Evolutionary conservation across 2,113 vertebrate species (phyloP), one percentile per base, ranked within the genome.

Genomic region (Oryzias woworae): DNA sequence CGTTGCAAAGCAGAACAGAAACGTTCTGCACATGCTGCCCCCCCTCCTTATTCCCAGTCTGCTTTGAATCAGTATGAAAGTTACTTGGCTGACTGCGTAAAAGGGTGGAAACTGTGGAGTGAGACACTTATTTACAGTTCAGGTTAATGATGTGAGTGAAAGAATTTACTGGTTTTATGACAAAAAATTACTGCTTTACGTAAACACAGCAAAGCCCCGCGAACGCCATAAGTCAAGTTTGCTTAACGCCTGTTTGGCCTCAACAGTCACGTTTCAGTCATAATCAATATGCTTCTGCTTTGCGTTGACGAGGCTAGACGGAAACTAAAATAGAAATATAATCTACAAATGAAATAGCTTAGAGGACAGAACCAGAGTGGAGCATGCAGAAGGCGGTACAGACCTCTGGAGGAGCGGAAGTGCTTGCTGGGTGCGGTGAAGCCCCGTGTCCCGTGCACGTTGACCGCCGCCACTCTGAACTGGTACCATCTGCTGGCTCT

Each of bases 371-470:
- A 36, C 36, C 36, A 12, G 8, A 36, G 36, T 12, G 36, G 26
- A 36, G 12, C 36, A 12, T 36, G 36, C 36, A 12, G 36, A 2
- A 28, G 26, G 26, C 26, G 26, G 5, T 28, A 84, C 85, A 59
- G 77, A 98, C 97, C 96, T 96, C 90, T 93, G 0, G 94, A 94
- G 20, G 97, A 98, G 61, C 93, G 91, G 92, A 98, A 98, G 89
- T 98, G 97, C 62, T 96, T 97, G 93, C 96, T 98, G 77, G 97
- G 97, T 0, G 97, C 94, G 0, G 96, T 98, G 92, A 98, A 99
- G 61, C 97, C 96, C 1, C 96, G 93, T 0, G 96, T 99, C 50
- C 96, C 96, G 0, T 98, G 96, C 28, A 95, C 93, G 0, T 99
- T 98, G 57, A 98, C 93, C 0, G 96, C 96, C 0, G 96, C 96